Evolutionary conservation across 35 echinoderm and acorn worm genomes (phyloP).

Genomic region (Antedon bifida): DNA sequence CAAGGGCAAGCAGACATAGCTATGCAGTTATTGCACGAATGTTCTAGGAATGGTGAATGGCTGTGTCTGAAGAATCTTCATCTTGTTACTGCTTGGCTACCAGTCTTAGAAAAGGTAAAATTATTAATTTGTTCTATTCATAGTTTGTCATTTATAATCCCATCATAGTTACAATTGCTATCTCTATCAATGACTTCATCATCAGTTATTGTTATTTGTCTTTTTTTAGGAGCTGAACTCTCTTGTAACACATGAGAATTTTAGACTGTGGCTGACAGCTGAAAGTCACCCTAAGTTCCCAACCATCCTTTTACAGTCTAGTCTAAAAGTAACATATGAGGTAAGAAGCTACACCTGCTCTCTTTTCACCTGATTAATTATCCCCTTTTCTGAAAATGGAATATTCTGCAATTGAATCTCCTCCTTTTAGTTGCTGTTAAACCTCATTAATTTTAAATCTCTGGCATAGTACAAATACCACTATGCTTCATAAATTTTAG

Average conservation of each 20-base stretch:
- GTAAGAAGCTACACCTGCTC: constrained; percentile 15
- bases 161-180: background rate
- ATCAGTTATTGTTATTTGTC: background rate
- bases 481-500: no score
- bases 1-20: constrained; percentile 96
- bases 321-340: constrained; percentile 95
- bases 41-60: constrained; percentile 90
- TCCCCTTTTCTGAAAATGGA: no score
- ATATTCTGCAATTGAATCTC: no score
- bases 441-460: no score
- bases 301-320: constrained; percentile 89
- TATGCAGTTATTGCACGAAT: constrained; percentile 82
- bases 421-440: no score
- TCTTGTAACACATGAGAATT: constrained; percentile 66
- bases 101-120: constrained; percentile 78
- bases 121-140: background rate
- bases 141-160: background rate
- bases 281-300: constrained; percentile 99
- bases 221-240: constrained; percentile 64
- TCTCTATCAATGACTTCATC: background rate
- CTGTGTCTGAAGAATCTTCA: constrained; percentile 95
- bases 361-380: background rate
- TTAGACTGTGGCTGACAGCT: constrained; percentile 92
- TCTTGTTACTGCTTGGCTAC: constrained; percentile 88
- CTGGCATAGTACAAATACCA: no score